Conservation (phyloP, 2,113 vertebrate species). For the Opisthocomus hoazin region DNA sequence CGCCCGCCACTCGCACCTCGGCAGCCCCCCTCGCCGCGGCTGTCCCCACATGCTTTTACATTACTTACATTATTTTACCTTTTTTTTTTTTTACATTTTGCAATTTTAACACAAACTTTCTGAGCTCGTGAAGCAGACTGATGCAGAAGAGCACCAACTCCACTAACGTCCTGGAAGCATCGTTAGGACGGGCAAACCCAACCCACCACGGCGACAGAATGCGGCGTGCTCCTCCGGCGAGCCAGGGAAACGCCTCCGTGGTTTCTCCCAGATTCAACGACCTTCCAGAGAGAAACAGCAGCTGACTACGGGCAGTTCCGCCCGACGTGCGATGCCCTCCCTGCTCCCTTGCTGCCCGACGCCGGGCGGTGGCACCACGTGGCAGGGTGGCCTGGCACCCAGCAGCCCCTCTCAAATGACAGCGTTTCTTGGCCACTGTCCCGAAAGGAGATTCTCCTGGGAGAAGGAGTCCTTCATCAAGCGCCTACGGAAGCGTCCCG, state of each 20-base stretch:
- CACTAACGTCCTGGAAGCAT: neutral
- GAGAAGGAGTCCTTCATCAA: neutral
- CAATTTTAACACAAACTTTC: neutral
- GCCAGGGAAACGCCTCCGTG: neutral
- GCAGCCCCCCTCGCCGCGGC: neutral
- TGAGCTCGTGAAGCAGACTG: neutral
- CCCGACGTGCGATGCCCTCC: neutral
- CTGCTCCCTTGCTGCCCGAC: neutral
- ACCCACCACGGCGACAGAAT: too few relatives aligned
- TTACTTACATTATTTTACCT: neutral
- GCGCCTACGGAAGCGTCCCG: neutral
- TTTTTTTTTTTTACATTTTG: neutral
- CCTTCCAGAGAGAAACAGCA: neutral
- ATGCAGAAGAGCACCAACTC: neutral
- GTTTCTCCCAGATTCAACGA: neutral
- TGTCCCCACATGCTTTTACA: too few relatives aligned
- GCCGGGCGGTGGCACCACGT: too few relatives aligned
- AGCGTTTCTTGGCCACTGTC: too few relatives aligned
- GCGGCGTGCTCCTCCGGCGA: accelerated
- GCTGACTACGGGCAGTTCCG: neutral
- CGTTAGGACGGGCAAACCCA: neutral
- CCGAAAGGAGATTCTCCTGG: neutral
- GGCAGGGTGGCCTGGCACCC: too few relatives aligned
- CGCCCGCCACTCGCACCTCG: accelerated
- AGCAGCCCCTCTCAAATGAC: neutral